Conservation (phyloP, 2,888 invertebrate genomes). For the Ephialtes manifestator region DNA sequence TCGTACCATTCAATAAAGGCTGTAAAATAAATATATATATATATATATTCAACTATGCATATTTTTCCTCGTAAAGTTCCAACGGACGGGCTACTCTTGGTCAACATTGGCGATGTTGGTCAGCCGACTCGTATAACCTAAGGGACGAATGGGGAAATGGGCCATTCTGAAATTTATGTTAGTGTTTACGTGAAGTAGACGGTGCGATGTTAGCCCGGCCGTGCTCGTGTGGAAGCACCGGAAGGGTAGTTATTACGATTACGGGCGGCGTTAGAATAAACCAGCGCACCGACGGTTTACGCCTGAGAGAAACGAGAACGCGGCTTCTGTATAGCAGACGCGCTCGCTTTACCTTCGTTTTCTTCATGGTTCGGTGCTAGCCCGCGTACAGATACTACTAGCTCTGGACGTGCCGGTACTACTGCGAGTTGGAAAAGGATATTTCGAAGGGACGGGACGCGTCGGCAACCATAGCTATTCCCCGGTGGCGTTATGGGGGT, state of each 20-base stretch:
- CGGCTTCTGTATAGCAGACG: constrained; percentile 6
- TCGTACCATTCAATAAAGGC: neutral
- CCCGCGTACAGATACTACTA: constrained; percentile 41
- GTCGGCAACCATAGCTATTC: constrained; percentile 49
- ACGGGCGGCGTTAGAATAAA: constrained; percentile 60
- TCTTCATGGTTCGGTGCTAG: constrained; percentile 19
- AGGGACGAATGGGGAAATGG: constrained; percentile 65
- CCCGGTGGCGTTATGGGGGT: constrained; percentile 8
- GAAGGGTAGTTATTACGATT: constrained; percentile 80
- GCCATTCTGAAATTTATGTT: constrained; percentile 79
- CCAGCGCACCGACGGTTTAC: constrained; percentile 50
- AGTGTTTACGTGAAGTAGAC: constrained; percentile 79
- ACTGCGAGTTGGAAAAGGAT: constrained; percentile 55
- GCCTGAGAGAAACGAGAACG: constrained; percentile 61
- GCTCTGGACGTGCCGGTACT: constrained; percentile 26
- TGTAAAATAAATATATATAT: neutral
- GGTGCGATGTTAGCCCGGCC: constrained; percentile 17
- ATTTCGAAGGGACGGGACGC: constrained; percentile 57
- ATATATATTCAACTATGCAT: neutral
- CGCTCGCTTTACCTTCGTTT: constrained; percentile 24
- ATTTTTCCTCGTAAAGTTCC: neutral
- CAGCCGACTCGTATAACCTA: constrained; percentile 47
- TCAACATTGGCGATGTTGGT: constrained; percentile 23
- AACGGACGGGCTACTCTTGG: neutral
- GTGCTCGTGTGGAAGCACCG: constrained; percentile 64